Base-by-base conservation (phyloP, 2,888 invertebrate genomes). In the Synanthedon myopaeformis region DNA sequence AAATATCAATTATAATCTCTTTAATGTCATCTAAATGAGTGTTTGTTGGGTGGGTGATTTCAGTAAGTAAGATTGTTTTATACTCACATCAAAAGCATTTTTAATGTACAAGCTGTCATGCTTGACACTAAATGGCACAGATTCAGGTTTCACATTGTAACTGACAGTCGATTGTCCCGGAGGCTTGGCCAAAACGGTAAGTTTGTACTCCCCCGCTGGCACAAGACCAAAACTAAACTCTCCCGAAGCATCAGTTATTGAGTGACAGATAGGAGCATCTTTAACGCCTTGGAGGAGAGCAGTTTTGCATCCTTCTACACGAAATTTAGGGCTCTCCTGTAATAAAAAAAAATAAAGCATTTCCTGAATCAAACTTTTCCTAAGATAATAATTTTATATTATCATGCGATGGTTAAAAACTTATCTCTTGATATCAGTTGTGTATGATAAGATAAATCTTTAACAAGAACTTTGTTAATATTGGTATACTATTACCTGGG, bases 181-280 rank as follows among this genome's bases (percentile, higher is more conserved):
- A 0, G 68, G 90, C 85, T 72, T 89, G 61, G 67, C 83, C 83
- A 72, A 90, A 78, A 79, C 95, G 42, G 92, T 75, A 14, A 97
- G 75, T 51, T 88, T 87, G 74, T 97, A 98, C 56, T 91, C 89
- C 4, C 97, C 98, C 12, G 94, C 92, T 0, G 95, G 93, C 1
- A 98, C 89, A 52, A 93, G 89, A 1, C 92, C 91, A 65, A 97
- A 97, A 3, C 74, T 78, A 72, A 96, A 97, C 66, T 90, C 89
- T 11, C 98, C 98, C 50, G 88, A 86, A 54, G 89, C 82, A 60
- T 93, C 91, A 0, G 96, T 93, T 10, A 84, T 82, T 0, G 92
- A 90, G 68, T 93, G 91, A 69, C 98, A 98, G 53, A 96, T 84
- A 0, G 91, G 90, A 17, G 89, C 80, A 50, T 88, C 88, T 0